Conservation (phyloP, 2,888 invertebrate species). For the Troides oblongomaculatus region DNA sequence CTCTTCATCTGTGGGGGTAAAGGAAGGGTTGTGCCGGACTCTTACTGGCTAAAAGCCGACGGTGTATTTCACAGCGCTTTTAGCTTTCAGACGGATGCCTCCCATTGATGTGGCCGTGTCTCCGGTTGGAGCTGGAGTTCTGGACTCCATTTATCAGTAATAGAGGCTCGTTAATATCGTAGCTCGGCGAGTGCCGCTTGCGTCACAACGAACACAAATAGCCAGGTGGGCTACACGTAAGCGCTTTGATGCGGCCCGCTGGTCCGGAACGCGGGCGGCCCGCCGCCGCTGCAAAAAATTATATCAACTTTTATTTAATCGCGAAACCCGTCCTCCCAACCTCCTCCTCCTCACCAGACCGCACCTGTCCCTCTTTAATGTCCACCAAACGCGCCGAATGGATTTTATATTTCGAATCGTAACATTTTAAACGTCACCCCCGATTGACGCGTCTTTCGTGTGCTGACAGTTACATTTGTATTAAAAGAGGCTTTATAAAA, state of each 20-base stretch:
- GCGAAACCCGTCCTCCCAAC: background rate
- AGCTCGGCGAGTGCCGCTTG: conserved; percentile 12
- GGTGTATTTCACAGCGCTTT: no score
- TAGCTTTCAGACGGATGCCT: no score
- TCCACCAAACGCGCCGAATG: conserved; percentile 11
- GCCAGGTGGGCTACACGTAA: conserved; percentile 27
- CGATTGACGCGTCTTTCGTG: no score
- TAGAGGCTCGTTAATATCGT: conserved; percentile 7
- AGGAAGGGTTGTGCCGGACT: no score
- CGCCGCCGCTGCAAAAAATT: conserved; percentile 30
- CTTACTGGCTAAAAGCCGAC: no score
- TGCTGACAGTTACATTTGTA: no score
- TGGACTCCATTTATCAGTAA: background rate
- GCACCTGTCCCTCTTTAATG: conserved; percentile 14
- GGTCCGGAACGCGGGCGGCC: conserved; percentile 38
- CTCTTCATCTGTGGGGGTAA: no score
- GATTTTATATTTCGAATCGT: conserved; percentile 21
- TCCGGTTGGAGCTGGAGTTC: no score
- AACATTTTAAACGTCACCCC: background rate
- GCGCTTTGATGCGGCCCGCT: conserved; percentile 43
- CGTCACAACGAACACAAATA: conserved; percentile 29
- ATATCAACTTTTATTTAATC: conserved; percentile 26
- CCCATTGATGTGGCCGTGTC: no score
- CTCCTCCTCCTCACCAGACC: background rate
- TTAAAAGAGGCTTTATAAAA: no score